A percentile compares a stretch with the other conserved stretches of the same genome.
phyloP scores from a whole-genome alignment of 92 coral and sea anemone species.

The Scolanthus callimorphus region DNA sequence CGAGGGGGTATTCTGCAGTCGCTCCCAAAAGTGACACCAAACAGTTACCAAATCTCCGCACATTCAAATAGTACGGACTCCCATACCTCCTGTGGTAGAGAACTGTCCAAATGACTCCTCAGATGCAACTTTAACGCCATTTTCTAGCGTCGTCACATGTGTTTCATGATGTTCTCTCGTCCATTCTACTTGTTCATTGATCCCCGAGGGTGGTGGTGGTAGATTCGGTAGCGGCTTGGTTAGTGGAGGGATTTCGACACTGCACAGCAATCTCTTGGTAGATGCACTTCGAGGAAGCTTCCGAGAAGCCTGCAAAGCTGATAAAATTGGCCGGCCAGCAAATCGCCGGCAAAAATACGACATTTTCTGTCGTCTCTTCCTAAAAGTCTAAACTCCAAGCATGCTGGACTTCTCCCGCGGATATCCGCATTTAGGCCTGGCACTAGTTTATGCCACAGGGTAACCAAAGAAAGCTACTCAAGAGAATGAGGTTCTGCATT shows the following conservation, averaged over 20 bases:
- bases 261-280: conserved; percentile 35
- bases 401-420: too few species aligned
- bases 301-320: conserved; percentile 18
- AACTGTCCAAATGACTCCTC: conserved; percentile 98
- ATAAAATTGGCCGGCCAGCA: conserved; percentile 3
- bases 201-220: conserved; percentile 52
- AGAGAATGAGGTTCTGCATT: too few species aligned
- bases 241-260: conserved; percentile 70
- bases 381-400: too few species aligned
- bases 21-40: too few species aligned
- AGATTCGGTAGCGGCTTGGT: conserved; percentile 70
- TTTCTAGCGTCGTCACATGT: conserved; percentile 76
- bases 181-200: conserved; percentile 31
- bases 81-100: conserved; percentile 94
- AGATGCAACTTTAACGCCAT: conserved; percentile 96
- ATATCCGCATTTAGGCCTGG: too few species aligned
- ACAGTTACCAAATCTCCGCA: too few species aligned
- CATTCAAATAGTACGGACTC: too few species aligned
- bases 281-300: conserved; percentile 8
- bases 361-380: conserved; percentile 21
- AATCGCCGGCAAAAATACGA: conserved; percentile 13
- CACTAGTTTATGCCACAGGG: too few species aligned
- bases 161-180: conserved; percentile 76
- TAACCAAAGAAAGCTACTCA: too few species aligned
- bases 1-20: too few species aligned